Conservation (phyloP, 2,888 invertebrate genomes). For the Diarsia rubi region DNA sequence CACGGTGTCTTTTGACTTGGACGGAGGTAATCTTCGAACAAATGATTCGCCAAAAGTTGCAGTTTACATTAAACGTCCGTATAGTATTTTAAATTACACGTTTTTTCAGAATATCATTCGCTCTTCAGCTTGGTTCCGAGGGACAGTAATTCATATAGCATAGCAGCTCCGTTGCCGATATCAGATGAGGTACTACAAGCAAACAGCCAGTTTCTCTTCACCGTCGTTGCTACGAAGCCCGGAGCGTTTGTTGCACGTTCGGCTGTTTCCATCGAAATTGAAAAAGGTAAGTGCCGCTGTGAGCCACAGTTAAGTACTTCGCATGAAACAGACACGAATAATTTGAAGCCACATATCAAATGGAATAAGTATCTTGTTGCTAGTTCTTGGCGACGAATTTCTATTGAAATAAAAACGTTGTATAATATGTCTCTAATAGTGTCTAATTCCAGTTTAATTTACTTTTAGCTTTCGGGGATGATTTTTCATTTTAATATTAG, state of each 20-base stretch:
- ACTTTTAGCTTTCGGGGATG: neutral
- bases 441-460: neutral
- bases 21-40: conserved; percentile 72
- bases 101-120: conserved; percentile 64
- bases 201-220: too few relatives aligned
- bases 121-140: conserved; percentile 62
- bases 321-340: too few relatives aligned
- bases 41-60: conserved; percentile 9
- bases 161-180: conserved; percentile 46
- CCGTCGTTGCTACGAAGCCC: conserved; percentile 69
- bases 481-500: neutral
- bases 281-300: too few relatives aligned
- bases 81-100: neutral
- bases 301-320: too few relatives aligned
- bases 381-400: neutral
- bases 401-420: neutral
- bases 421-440: neutral
- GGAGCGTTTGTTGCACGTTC: conserved; percentile 43
- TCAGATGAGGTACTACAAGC: too few relatives aligned
- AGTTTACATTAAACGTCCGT: neutral
- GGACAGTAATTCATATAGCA: conserved; percentile 47
- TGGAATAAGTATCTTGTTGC: too few relatives aligned
- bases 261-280: too few relatives aligned
- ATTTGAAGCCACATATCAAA: too few relatives aligned
- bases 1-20: conserved; percentile 72